These are phyloP conservation scores for Scaptomyza montana DNA, from an alignment of 1,140 invertebrate genomes.

Conservation along the genomic window DNA sequence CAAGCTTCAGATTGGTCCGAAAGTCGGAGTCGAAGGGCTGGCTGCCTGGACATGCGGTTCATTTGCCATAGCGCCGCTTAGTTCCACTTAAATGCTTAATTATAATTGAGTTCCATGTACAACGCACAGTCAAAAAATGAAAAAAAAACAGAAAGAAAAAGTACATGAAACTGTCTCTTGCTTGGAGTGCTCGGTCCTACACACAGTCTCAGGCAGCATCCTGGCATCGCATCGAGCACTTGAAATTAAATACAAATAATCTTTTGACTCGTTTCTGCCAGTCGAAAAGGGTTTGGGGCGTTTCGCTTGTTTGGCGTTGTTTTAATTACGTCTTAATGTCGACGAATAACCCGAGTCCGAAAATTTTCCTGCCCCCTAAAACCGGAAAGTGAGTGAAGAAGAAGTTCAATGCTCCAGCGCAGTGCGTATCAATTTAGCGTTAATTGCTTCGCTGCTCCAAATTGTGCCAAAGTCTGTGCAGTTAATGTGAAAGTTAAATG, in stretches of 20 bases:
- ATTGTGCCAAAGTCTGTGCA: slow-evolving; percentile 43
- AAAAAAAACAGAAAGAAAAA: slow-evolving; percentile 4
- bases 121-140: slow-evolving; percentile 11
- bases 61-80: slow-evolving; percentile 65
- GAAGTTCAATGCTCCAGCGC: slow-evolving; percentile 45
- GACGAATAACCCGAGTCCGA: slow-evolving; percentile 55
- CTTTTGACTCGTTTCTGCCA: slow-evolving; percentile 62
- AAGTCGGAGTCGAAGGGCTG: not conserved
- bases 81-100: slow-evolving; percentile 81
- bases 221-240: slow-evolving; percentile 48
- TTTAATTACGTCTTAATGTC: slow-evolving; percentile 82
- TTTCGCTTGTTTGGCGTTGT: slow-evolving; percentile 67
- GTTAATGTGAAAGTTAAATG: slow-evolving; percentile 49
- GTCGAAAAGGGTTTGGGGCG: slow-evolving; percentile 37
- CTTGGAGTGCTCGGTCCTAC: not conserved
- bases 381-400: not conserved
- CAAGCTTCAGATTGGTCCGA: slow-evolving; percentile 1
- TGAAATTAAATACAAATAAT: slow-evolving; percentile 82
- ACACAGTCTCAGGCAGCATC: slow-evolving; percentile 41
- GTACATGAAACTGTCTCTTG: slow-evolving; percentile 52
- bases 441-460: slow-evolving; percentile 64
- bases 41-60: slow-evolving; percentile 54
- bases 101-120: slow-evolving; percentile 78
- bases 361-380: not conserved
- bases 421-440: slow-evolving; percentile 76